Percentiles rank a stretch among this genome's conserved stretches.
These are phyloP conservation scores for Melanotus villosus DNA, from an alignment of 2,888 invertebrate species.

Conservation along the genomic window DNA sequence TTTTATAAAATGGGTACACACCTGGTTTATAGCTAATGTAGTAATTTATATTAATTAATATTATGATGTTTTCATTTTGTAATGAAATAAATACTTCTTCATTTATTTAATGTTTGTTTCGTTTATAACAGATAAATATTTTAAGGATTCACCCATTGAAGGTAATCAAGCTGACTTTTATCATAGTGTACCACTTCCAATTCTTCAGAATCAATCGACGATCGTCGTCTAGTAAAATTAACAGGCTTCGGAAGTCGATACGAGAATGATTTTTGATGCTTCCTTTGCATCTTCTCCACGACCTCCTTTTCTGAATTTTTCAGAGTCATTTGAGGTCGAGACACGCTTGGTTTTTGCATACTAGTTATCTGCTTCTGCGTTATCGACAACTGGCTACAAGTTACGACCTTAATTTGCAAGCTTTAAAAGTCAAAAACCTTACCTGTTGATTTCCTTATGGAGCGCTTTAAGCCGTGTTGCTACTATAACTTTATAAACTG, in stretches of 20 bases:
- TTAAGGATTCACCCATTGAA: too few relatives aligned
- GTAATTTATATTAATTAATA: slow-evolving; percentile 40
- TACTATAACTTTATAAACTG: slow-evolving; percentile 45
- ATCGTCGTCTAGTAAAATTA: too few relatives aligned
- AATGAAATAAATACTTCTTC: slow-evolving; percentile 34
- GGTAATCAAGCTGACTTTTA: too few relatives aligned
- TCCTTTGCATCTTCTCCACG: too few relatives aligned
- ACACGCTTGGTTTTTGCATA: background rate
- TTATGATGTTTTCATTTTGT: slow-evolving; percentile 37
- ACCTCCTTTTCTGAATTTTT: background rate
- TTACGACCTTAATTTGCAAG: background rate
- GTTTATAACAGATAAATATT: too few relatives aligned
- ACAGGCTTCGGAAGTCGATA: too few relatives aligned
- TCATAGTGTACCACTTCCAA: too few relatives aligned
- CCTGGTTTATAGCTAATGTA: slow-evolving; percentile 20
- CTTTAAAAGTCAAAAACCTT: too few relatives aligned
- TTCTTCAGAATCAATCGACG: too few relatives aligned
- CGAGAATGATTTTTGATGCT: too few relatives aligned
- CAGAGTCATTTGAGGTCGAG: background rate
- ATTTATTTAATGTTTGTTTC: too few relatives aligned
- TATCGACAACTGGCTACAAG: slow-evolving; percentile 19
- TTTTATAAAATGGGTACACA: slow-evolving; percentile 16
- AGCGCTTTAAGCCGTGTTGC: slow-evolving; percentile 43
- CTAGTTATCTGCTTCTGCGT: slow-evolving; percentile 15
- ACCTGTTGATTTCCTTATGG: slow-evolving; percentile 46